phyloP scores from a whole-genome alignment of 2,113 vertebrate genomes.

The Pterocles orientalis region DNA sequence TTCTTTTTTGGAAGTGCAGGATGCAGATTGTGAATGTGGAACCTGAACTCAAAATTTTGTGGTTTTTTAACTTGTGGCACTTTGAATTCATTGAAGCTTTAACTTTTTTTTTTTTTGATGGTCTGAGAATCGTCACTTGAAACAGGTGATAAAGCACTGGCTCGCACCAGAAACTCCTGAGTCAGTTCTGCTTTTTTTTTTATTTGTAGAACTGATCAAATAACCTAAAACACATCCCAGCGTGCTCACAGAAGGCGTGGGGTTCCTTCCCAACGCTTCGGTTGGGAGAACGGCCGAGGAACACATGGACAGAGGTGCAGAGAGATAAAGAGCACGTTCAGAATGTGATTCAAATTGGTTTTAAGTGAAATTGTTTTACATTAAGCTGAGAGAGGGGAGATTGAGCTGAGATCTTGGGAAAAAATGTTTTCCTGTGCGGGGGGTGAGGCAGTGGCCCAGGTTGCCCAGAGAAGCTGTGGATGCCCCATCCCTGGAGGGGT shows the following conservation, averaged over 20 bases:
- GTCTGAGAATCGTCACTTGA: not conserved
- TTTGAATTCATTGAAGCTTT: not conserved
- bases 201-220: not conserved
- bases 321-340: rapidly evolving
- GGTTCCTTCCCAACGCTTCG: rapidly evolving
- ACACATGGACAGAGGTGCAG: not conserved
- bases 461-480: too few species aligned
- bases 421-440: too few species aligned
- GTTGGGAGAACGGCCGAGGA: not conserved
- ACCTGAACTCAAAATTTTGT: not conserved
- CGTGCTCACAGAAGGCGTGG: rapidly evolving
- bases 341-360: rapidly evolving
- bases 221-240: rapidly evolving
- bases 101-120: not conserved
- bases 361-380: too few species aligned
- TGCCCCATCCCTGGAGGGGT: too few species aligned
- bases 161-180: not conserved
- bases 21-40: not conserved
- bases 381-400: too few species aligned
- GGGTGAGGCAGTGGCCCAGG: too few species aligned
- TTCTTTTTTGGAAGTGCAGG: not conserved
- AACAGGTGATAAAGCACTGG: not conserved
- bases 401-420: too few species aligned
- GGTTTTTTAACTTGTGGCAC: not conserved
- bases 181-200: not conserved